Conservation (phyloP, 2,888 invertebrate genomes). For the Erynnis tages region DNA sequence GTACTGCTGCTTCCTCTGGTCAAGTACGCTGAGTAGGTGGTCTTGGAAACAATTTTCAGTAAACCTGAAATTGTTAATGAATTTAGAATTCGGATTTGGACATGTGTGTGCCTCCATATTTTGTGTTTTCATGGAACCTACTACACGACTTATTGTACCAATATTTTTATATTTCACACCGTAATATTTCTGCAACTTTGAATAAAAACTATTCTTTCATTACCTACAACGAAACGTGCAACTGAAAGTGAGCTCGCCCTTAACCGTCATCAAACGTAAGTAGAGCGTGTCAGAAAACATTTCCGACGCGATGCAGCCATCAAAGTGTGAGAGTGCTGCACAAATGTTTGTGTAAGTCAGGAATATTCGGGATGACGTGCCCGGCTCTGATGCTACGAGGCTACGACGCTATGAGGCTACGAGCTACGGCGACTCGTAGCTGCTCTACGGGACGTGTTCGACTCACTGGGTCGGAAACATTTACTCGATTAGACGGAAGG, state of each 20-base stretch:
- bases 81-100: too few relatives aligned
- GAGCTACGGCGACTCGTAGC: constrained; percentile 42
- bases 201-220: too few relatives aligned
- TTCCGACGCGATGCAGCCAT: constrained; percentile 37
- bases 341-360: constrained; percentile 58
- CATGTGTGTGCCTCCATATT: too few relatives aligned
- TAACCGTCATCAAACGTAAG: neutral
- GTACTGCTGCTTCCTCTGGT: too few relatives aligned
- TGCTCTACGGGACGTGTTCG: constrained; percentile 59
- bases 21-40: too few relatives aligned
- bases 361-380: constrained; percentile 46
- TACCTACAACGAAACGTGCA: neutral
- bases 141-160: too few relatives aligned
- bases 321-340: constrained; percentile 44
- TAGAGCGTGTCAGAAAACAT: constrained; percentile 37
- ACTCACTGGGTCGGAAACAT: constrained; percentile 67
- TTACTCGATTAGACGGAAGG: constrained; percentile 73
- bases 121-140: too few relatives aligned
- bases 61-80: too few relatives aligned
- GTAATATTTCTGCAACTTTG: too few relatives aligned
- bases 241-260: neutral
- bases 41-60: too few relatives aligned
- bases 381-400: constrained; percentile 46
- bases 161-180: too few relatives aligned
- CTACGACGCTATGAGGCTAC: constrained; percentile 39